These are phyloP conservation scores for Semaprochilodus insignis DNA, from an alignment of 2,797 vertebrate genomes.

Conservation along the genomic window DNA sequence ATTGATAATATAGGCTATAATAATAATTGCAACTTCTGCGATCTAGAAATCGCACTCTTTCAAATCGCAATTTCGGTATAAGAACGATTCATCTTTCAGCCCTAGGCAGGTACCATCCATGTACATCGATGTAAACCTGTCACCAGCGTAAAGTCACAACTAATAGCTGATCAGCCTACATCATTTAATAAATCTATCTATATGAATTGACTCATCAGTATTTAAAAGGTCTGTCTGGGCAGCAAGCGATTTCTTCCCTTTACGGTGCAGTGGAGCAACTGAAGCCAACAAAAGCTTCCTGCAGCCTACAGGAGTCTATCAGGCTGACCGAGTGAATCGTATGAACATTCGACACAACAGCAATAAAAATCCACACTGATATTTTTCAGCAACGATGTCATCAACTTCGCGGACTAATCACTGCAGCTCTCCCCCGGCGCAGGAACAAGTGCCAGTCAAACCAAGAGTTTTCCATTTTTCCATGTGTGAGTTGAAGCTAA, in stretches of 20 bases:
- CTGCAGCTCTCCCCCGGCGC: background rate
- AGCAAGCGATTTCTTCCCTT: background rate
- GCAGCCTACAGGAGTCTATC: background rate
- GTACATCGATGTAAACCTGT: too few species aligned
- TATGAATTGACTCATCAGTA: too few species aligned
- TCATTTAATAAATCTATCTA: too few species aligned
- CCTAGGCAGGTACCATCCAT: too few species aligned
- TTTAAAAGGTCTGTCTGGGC: too few species aligned
- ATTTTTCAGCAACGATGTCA: background rate
- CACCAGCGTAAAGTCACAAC: too few species aligned
- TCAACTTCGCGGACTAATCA: background rate
- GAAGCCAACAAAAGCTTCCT: background rate
- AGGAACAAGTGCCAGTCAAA: background rate
- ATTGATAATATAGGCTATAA: too few species aligned
- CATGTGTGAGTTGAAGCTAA: conserved; percentile 29
- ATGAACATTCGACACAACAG: background rate
- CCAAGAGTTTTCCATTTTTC: conserved; percentile 7
- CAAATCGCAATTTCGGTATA: too few species aligned
- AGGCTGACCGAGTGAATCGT: background rate
- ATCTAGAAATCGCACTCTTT: too few species aligned
- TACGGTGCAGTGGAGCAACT: background rate
- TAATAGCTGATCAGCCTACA: too few species aligned
- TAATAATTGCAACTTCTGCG: too few species aligned
- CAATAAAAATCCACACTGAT: background rate
- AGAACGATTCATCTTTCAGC: too few species aligned